A percentile compares a stretch with the other conserved stretches of the same genome.
phyloP scores from a whole-genome alignment of 1,140 invertebrate genomes.

The Euwallacea similis region DNA sequence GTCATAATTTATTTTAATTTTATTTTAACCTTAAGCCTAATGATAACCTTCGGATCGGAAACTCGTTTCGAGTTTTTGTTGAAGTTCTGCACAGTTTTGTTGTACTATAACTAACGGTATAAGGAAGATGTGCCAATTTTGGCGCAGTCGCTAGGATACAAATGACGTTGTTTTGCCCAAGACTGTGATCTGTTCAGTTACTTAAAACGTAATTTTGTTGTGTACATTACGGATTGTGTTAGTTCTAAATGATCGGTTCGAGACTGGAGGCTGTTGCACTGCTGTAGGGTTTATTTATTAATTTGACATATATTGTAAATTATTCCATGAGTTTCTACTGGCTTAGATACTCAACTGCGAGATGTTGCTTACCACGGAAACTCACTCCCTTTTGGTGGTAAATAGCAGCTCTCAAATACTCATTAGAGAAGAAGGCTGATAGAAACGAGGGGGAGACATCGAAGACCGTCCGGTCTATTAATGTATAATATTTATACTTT shows the following conservation, averaged over 20 bases:
- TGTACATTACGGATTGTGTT: neutral
- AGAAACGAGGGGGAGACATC: slow-evolving; percentile 35
- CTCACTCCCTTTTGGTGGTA: slow-evolving; percentile 6
- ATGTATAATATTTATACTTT: slow-evolving; percentile 52
- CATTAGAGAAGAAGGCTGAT: slow-evolving; percentile 52
- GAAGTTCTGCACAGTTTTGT: too few relatives aligned
- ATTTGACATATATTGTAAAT: slow-evolving; percentile 42
- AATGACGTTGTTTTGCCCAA: slow-evolving; percentile 17
- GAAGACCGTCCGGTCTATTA: slow-evolving; percentile 25
- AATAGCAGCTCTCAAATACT: slow-evolving; percentile 44
- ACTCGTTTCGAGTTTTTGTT: too few relatives aligned
- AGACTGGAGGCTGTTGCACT: slow-evolving; percentile 13
- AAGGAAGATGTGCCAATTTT: too few relatives aligned
- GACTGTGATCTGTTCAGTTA: slow-evolving; percentile 17
- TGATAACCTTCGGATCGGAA: neutral
- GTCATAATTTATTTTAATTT: slow-evolving; percentile 49
- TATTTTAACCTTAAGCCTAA: neutral
- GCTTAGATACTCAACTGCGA: slow-evolving; percentile 35
- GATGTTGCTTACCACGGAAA: slow-evolving; percentile 21
- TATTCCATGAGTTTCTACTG: slow-evolving; percentile 48
- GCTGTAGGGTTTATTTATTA: slow-evolving; percentile 41
- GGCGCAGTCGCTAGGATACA: neutral
- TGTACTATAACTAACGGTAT: too few relatives aligned
- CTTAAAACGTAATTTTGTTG: neutral
- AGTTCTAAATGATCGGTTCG: neutral